Conservation (phyloP, 2,113 vertebrate species). For the Spea bombifrons region DNA sequence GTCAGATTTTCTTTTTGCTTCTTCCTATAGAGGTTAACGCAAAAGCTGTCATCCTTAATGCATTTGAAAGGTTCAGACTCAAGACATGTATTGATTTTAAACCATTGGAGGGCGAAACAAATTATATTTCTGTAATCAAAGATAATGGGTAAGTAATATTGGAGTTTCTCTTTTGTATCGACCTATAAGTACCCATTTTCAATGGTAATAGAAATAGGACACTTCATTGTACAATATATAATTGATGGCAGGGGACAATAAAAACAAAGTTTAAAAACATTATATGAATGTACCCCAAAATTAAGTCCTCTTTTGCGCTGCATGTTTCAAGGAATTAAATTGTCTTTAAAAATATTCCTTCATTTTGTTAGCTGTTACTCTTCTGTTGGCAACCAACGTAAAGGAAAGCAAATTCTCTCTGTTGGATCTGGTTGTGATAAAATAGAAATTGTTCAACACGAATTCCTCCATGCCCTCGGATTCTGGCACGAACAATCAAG, state of each 20-base stretch:
- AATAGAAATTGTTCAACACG: constrained; percentile 77
- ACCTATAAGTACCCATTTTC: too few species aligned
- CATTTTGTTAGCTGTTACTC: constrained; percentile 74
- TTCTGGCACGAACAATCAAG: constrained; percentile 82
- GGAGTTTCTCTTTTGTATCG: too few species aligned
- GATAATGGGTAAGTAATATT: constrained; percentile 74
- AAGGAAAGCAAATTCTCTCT: constrained; percentile 73
- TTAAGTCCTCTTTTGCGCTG: too few species aligned
- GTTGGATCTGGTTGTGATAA: constrained; percentile 77
- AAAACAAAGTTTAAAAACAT: too few species aligned
- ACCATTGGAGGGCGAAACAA: constrained; percentile 81
- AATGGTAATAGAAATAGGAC: too few species aligned
- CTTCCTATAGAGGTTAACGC: constrained; percentile 81
- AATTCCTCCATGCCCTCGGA: constrained; percentile 78
- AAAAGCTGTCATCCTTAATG: constrained; percentile 85
- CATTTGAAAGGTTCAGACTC: constrained; percentile 86
- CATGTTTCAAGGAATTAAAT: too few species aligned
- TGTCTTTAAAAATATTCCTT: not conserved
- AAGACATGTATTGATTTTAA: constrained; percentile 93
- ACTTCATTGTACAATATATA: too few species aligned
- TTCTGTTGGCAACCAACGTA: constrained; percentile 67
- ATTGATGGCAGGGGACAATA: too few species aligned
- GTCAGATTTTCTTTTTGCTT: not conserved
- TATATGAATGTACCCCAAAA: too few species aligned
- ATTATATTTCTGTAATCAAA: constrained; percentile 87